These are phyloP conservation scores for Pungitius pungitius DNA, from an alignment of 2,113 vertebrate genomes.

Conservation along the genomic window DNA sequence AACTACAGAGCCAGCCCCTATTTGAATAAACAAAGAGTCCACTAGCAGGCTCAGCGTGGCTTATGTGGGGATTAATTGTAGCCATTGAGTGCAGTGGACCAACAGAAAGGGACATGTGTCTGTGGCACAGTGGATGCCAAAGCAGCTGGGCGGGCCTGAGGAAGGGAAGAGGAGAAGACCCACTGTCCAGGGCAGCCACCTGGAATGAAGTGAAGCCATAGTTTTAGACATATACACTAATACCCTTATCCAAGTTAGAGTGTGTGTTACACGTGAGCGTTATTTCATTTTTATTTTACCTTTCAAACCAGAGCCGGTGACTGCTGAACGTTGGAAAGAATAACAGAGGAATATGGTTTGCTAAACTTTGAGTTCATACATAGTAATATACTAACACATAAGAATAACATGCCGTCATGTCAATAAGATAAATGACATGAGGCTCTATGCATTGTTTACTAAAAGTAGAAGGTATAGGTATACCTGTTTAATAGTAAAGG, in stretches of 20 bases:
- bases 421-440: too few species aligned
- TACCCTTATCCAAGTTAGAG: background rate
- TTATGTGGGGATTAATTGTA: constrained; percentile 67
- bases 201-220: constrained; percentile 55
- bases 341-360: background rate
- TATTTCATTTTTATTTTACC: background rate
- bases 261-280: background rate
- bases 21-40: constrained; percentile 59
- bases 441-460: too few species aligned
- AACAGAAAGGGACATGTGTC: constrained; percentile 72
- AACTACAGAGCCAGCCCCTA: constrained; percentile 18
- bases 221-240: constrained; percentile 54
- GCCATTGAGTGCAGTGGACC: constrained; percentile 58
- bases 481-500: too few species aligned
- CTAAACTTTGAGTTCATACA: background rate
- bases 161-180: constrained; percentile 46
- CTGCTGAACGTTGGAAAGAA: background rate
- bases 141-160: constrained; percentile 68
- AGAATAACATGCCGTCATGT: too few species aligned
- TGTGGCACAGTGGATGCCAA: constrained; percentile 59
- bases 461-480: too few species aligned
- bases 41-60: constrained; percentile 49
- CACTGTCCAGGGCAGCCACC: constrained; percentile 59
- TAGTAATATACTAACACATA: too few species aligned
- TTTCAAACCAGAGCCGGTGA: background rate